phyloP scores from a whole-genome alignment of 2,113 vertebrate species.

The Procavia capensis region DNA sequence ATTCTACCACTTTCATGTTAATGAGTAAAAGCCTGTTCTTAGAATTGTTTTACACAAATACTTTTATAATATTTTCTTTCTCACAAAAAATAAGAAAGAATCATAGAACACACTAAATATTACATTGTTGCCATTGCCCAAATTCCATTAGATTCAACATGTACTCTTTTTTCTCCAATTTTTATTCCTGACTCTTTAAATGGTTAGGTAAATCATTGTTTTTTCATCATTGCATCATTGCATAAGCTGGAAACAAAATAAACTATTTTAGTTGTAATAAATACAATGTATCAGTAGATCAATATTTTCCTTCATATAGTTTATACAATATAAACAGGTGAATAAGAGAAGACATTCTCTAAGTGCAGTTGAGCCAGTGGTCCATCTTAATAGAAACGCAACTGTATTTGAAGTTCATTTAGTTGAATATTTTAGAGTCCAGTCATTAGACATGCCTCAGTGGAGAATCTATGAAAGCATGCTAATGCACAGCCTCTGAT shows the following conservation, averaged over 20 bases:
- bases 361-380: neutral
- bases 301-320: neutral
- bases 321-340: neutral
- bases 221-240: neutral
- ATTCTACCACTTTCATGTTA: neutral
- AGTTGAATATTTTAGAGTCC: neutral
- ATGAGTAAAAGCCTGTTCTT: neutral
- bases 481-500: neutral
- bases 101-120: neutral
- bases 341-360: neutral
- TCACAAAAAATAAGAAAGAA: neutral
- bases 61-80: neutral
- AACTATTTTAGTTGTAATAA: neutral
- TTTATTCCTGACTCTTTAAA: neutral
- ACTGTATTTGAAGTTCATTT: neutral
- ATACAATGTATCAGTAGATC: neutral
- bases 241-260: neutral
- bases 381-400: neutral
- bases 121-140: neutral
- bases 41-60: neutral
- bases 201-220: neutral
- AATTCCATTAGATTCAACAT: neutral
- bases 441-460: neutral
- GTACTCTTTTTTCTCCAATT: neutral
- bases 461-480: neutral